Evolutionary conservation across 2,113 vertebrate species (phyloP).

Genomic region (Lichenostomus cassidix): DNA sequence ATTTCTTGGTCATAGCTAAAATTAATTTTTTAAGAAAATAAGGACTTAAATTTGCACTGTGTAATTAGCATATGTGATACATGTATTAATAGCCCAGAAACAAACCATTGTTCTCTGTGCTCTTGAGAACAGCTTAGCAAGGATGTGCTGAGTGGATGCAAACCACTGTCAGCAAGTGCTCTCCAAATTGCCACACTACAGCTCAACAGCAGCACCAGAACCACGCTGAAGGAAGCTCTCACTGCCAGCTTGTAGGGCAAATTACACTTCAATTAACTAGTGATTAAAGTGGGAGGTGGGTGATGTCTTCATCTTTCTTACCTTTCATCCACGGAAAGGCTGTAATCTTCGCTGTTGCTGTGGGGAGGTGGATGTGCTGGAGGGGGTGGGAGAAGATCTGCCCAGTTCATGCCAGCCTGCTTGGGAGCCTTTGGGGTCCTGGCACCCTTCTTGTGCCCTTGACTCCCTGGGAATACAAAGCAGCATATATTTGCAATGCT

Average conservation of each 20-base stretch:
- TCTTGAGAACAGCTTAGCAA: not conserved
- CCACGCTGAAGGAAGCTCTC: not conserved
- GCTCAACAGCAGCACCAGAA: not conserved
- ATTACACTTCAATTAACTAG: not conserved
- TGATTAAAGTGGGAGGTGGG: not conserved
- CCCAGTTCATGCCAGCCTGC: constrained; percentile 96
- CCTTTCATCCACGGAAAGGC: constrained; percentile 87
- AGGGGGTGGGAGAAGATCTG: constrained; percentile 93
- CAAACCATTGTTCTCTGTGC: not conserved
- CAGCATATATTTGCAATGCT: not conserved
- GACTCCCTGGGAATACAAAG: constrained; percentile 83
- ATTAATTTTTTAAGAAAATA: constrained; percentile 56
- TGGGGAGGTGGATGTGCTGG: constrained; percentile 91
- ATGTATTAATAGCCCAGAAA: not conserved
- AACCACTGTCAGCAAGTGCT: not conserved
- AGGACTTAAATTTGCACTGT: constrained; percentile 22
- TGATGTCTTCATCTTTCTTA: constrained; percentile 48
- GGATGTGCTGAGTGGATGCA: not conserved
- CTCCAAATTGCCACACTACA: not conserved
- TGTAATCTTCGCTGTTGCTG: constrained; percentile 87
- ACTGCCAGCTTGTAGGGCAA: not conserved
- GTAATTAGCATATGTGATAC: not conserved
- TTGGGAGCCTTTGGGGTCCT: constrained; percentile 91
- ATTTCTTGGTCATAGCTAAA: constrained; percentile 91
- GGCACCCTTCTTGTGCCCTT: constrained; percentile 94